These are phyloP conservation scores for Oxytorus armatus DNA, from an alignment of 2,888 invertebrate species.

Conservation along the genomic window DNA sequence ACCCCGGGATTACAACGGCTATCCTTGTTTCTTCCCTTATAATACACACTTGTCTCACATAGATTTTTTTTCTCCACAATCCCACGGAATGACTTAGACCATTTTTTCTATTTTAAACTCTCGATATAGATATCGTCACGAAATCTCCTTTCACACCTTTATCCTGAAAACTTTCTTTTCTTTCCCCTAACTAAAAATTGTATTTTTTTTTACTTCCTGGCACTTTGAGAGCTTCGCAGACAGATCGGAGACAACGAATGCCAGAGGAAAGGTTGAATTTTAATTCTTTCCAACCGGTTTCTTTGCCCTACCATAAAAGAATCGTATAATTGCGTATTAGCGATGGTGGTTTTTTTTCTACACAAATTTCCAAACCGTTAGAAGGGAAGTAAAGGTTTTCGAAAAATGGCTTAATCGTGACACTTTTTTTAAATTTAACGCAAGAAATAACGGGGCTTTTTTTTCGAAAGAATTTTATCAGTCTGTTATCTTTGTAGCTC, in stretches of 20 bases:
- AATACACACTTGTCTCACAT: constrained; percentile 24
- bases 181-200: no score
- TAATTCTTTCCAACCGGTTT: constrained; percentile 40
- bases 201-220: constrained; percentile 8
- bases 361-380: no score
- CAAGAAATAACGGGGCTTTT: background rate
- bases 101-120: constrained; percentile 25
- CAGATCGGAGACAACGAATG: constrained; percentile 29
- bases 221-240: background rate
- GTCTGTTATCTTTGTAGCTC: background rate
- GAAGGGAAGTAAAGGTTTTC: constrained; percentile 21
- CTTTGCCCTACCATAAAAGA: background rate
- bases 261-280: constrained; percentile 25
- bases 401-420: constrained; percentile 42
- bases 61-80: background rate
- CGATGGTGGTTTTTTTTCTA: no score
- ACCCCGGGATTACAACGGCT: constrained; percentile 51
- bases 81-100: constrained; percentile 8
- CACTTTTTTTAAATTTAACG: constrained; percentile 1
- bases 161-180: constrained; percentile 9
- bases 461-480: background rate
- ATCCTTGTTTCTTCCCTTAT: constrained; percentile 11
- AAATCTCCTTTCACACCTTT: constrained; percentile 46
- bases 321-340: constrained; percentile 39
- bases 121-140: constrained; percentile 11